A percentile compares a stretch with the other conserved stretches of the same genome.
phyloP scores from a whole-genome alignment of 2,113 vertebrate genomes.

The Polyodon spathula region DNA sequence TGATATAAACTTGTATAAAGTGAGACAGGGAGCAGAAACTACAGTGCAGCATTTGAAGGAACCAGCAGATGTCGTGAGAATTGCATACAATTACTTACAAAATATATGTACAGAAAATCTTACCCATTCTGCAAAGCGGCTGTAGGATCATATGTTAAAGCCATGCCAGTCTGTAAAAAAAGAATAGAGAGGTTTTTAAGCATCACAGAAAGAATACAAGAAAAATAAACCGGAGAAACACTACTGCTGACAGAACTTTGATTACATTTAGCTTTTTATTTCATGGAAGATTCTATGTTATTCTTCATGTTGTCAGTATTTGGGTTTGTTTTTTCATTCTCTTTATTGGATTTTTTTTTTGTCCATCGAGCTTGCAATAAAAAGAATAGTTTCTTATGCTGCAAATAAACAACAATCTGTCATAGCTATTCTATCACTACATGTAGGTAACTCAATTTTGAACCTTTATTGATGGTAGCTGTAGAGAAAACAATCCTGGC shows the following conservation, averaged over 20 bases:
- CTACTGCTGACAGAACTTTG: background rate
- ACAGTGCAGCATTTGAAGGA: too few relatives aligned
- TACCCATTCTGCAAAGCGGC: constrained; percentile 96
- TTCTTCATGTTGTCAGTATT: background rate
- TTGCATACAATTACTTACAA: too few relatives aligned
- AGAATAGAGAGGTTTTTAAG: constrained; percentile 36
- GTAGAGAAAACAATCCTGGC: too few relatives aligned
- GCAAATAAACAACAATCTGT: constrained; percentile 5
- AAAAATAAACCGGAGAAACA: too few relatives aligned
- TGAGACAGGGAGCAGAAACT: too few relatives aligned
- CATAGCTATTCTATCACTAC: too few relatives aligned
- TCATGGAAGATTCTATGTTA: background rate
- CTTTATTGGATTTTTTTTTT: constrained; percentile 7
- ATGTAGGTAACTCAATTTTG: too few relatives aligned
- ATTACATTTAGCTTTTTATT: background rate
- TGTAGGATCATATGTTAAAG: constrained; percentile 90
- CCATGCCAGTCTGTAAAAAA: constrained; percentile 82
- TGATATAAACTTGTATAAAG: too few relatives aligned
- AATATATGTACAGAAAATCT: too few relatives aligned
- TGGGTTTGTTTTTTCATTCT: background rate
- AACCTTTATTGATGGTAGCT: too few relatives aligned
- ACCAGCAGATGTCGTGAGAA: too few relatives aligned
- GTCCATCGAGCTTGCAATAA: constrained; percentile 7
- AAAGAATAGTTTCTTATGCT: constrained; percentile 3
- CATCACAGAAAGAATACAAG: too few relatives aligned